Evolutionary conservation across 2,797 vertebrate species (phyloP).

Genomic region (Hephaestus fuliginosus): DNA sequence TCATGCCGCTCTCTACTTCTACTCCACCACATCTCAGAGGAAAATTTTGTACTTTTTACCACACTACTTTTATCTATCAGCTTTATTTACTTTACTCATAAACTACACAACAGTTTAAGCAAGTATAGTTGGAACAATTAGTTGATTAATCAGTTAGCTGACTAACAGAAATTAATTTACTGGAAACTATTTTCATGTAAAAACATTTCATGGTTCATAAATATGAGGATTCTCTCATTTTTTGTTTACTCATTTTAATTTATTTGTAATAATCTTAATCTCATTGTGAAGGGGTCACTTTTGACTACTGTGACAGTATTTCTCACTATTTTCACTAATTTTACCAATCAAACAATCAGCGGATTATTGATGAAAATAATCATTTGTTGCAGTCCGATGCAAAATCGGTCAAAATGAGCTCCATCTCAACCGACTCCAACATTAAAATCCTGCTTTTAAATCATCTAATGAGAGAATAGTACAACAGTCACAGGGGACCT

Average conservation of each 20-base stretch:
- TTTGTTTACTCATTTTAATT: too few relatives aligned
- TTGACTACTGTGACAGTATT: too few relatives aligned
- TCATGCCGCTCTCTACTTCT: background rate
- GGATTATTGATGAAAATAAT: background rate
- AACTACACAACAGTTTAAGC: too few relatives aligned
- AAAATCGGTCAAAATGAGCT: background rate
- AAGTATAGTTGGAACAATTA: background rate
- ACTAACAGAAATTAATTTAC: too few relatives aligned
- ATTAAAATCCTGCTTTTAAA: background rate
- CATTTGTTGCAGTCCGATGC: background rate
- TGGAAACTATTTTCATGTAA: background rate
- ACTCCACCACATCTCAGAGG: background rate
- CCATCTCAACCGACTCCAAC: background rate
- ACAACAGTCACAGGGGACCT: background rate
- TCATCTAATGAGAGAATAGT: background rate
- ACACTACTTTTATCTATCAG: too few relatives aligned
- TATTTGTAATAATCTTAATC: background rate
- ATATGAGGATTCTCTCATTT: background rate
- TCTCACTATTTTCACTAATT: background rate
- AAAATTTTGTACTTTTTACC: background rate
- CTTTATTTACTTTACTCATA: background rate
- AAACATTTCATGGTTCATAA: background rate
- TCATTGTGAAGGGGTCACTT: background rate
- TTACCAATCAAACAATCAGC: background rate
- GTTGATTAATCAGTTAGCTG: background rate